A percentile compares a stretch with the other conserved stretches of the same genome.
These are phyloP conservation scores for Numenius arquata DNA, from an alignment of 2,113 vertebrate genomes.

Conservation along the genomic window DNA sequence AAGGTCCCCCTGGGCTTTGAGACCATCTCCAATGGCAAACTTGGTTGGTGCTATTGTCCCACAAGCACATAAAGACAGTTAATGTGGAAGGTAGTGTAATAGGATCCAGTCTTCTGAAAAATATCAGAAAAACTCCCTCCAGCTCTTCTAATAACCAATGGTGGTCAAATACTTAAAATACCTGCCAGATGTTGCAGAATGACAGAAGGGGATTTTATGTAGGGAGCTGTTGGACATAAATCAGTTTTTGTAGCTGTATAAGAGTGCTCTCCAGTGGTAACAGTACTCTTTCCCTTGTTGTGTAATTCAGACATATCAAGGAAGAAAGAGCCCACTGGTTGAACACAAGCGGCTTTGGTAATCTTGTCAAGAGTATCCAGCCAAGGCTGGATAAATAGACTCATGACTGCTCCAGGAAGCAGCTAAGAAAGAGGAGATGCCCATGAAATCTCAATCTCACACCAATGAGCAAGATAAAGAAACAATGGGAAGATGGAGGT, in stretches of 20 bases:
- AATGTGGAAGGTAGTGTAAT: neutral
- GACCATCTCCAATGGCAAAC: neutral
- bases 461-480: neutral
- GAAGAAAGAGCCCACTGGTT: neutral
- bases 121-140: neutral
- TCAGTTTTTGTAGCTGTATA: neutral
- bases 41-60: neutral
- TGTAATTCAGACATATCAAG: neutral
- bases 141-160: neutral
- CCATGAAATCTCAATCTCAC: neutral
- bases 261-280: conserved; percentile 55
- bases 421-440: neutral
- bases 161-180: neutral
- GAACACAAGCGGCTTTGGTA: neutral
- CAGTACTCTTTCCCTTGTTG: neutral
- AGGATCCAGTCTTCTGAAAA: neutral
- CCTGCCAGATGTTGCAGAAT: neutral
- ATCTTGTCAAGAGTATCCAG: neutral
- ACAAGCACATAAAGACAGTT: neutral
- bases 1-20: neutral
- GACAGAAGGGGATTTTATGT: neutral
- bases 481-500: neutral
- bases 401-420: neutral
- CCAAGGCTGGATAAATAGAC: neutral
- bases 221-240: neutral